phyloP scores from a whole-genome alignment of 2,888 invertebrate species.

The Leucania comma region DNA sequence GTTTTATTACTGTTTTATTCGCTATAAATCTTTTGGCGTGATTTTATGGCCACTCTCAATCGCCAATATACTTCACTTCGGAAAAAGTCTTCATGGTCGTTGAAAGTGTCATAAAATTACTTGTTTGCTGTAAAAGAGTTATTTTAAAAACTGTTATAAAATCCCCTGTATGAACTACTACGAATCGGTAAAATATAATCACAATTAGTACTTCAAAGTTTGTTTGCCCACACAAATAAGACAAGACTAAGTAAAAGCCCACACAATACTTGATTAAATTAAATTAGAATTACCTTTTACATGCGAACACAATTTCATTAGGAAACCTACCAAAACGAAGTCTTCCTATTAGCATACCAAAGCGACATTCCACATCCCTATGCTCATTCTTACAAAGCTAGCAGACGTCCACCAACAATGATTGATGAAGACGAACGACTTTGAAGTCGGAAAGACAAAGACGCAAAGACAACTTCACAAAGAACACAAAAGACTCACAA shows the following conservation, averaged over 20 bases:
- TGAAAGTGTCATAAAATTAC: constrained; percentile 22
- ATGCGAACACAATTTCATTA: constrained; percentile 25
- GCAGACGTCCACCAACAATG: constrained; percentile 49
- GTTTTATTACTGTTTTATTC: constrained; percentile 52
- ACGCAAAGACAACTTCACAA: constrained; percentile 52
- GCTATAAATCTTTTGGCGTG: constrained; percentile 35
- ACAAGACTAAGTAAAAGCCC: neutral
- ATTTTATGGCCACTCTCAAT: constrained; percentile 44
- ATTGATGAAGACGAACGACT: constrained; percentile 63
- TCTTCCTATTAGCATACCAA: constrained; percentile 37
- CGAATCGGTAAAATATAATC: neutral
- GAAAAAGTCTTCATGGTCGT: constrained; percentile 6
- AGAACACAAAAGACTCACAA: constrained; percentile 49
- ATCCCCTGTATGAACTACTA: neutral
- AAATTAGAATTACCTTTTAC: constrained; percentile 26
- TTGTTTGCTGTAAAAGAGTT: constrained; percentile 4
- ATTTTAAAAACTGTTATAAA: neutral
- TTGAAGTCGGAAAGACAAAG: constrained; percentile 52
- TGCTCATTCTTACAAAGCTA: constrained; percentile 38
- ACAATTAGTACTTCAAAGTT: neutral
- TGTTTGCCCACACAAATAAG: neutral
- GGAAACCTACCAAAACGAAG: neutral
- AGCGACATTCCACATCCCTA: constrained; percentile 23
- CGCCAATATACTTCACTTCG: constrained; percentile 17
- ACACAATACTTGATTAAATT: neutral